phyloP scores from a whole-genome alignment of 2,888 invertebrate genomes.

The Pammene fasciana region DNA sequence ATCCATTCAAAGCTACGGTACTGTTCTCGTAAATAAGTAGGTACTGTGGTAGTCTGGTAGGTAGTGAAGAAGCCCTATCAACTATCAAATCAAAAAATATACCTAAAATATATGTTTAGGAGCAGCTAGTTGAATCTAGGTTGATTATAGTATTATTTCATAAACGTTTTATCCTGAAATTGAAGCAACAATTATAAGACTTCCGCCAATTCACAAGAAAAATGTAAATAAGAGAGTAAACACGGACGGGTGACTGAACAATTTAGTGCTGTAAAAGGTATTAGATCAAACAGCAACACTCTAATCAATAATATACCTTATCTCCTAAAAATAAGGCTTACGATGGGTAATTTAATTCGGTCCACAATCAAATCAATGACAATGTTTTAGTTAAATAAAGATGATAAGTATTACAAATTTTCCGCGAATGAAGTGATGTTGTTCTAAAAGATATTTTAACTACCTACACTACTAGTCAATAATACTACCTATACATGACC shows the following conservation, averaged over 20 bases:
- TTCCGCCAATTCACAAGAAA: slow-evolving; percentile 27
- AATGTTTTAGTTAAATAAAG: slow-evolving; percentile 40
- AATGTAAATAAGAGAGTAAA: slow-evolving; percentile 10
- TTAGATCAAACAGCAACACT: slow-evolving; percentile 6
- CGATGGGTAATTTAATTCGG: too few species aligned
- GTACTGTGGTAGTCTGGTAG: too few species aligned
- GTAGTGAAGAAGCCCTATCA: too few species aligned
- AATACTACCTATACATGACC: neutral
- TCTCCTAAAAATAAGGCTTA: too few species aligned
- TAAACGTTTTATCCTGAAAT: neutral
- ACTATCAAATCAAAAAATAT: too few species aligned
- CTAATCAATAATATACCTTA: too few species aligned
- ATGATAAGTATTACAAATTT: slow-evolving; percentile 23
- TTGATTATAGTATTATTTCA: neutral
- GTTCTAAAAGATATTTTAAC: neutral
- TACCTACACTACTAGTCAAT: neutral
- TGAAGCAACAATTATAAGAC: slow-evolving; percentile 16
- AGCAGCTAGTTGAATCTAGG: too few species aligned
- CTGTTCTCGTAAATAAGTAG: too few species aligned
- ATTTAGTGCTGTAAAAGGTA: slow-evolving; percentile 10
- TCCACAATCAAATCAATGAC: neutral
- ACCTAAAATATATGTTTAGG: too few species aligned
- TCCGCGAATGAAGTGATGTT: slow-evolving; percentile 20
- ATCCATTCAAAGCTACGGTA: too few species aligned
- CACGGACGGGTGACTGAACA: slow-evolving; percentile 27